Evolutionary conservation across 1,140 invertebrate genomes (phyloP), one percentile per base, ranked within the genome.

Genomic region (Trachymyrmex septentrionalis): DNA sequence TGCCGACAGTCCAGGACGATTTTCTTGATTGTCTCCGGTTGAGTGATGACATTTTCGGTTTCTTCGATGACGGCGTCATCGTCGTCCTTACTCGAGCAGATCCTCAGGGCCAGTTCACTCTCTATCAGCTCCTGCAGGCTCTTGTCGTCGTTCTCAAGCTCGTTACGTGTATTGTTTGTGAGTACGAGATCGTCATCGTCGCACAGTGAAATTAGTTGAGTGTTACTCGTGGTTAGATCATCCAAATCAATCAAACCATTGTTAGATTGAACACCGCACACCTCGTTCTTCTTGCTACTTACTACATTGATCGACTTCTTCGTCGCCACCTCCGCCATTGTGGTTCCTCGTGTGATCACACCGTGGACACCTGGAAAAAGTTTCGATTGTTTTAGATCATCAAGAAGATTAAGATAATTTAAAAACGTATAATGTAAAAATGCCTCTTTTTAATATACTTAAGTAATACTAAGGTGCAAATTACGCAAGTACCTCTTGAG

Each of bases 221-320:
- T 93, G 92, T 94, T 95, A 90, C 91, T 87, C 77, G 93, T 87
- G 90, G 93, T 95, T 94, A 93, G 91, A 87, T 94, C 94, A 93
- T 94, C 94, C 92, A 94, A 91, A 87, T 95, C 94, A 91, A 94
- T 94, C 93, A 95, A 93, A 94, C 94, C 94, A 86, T 95, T 95
- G 94, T 95, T 95, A 95, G 94, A 95, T 69, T 94, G 93, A 92
- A 95, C 94, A 95, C 93, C 92, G 92, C 95, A 95, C 92, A 95
- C 94, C 87, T 93, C 93, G 92, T 84, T 94, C 85, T 90, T 94
- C 90, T 94, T 94, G 82, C 87, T 95, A 95, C 95, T 95, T 95
- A 95, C 95, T 92, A 95, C 93, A 90, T 93, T 95, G 88, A 94
- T 93, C 75, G 94, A 94, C 82, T 95, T 95, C 92, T 95, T 95